Base-by-base conservation (phyloP, 2,888 invertebrate genomes). In the Pheosia gnoma region DNA sequence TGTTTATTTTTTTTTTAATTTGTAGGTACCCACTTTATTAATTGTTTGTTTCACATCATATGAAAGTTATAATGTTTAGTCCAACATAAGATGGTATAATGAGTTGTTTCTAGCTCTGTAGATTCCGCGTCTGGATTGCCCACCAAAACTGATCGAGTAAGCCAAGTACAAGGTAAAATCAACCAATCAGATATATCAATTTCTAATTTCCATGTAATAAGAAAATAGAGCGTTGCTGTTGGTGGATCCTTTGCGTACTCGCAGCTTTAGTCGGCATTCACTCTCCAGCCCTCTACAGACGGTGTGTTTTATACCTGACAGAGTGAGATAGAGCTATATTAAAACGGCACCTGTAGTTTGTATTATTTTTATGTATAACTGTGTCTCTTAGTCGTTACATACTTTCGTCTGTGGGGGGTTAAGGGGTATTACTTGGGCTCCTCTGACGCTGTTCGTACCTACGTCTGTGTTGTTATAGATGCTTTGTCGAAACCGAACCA, bases 401-500 rank as follows among this genome's bases (percentile, higher is more conserved):
- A 5, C 10, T 4, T 5, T 47, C 38, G 9, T 53, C 37, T 25
- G 38, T 54, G 1, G 54, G 9, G n/a, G 11, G 38, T 5, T 52
- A 4, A 11, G 75, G 73, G 80, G 76, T 72, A 71, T 71, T 68
- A 67, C 63, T 74, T 70, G 80, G 74, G 69, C 74, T 70, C 71
- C 71, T 82, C 80, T 90, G 87, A 90, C 84, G 88, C 89, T 89
- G 86, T 89, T 79, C 86, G 87, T 91, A 25, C 25, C 25, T 25
- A 86, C 87, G 85, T 92, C 89, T 91, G 91, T 93, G 92, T 91
- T 91, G 91, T 93, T 93, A 85, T 93, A 93, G 93, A 93, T 93
- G 90, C 93, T 93, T 93, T 93, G 90, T 92, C 93, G 89, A 92
- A 93, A 92, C 86, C 91, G 88, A 93, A 86, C 85, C 89, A 90